Base-by-base conservation (phyloP, 2,888 invertebrate species). In the Drosophila pseudotalamancana region DNA sequence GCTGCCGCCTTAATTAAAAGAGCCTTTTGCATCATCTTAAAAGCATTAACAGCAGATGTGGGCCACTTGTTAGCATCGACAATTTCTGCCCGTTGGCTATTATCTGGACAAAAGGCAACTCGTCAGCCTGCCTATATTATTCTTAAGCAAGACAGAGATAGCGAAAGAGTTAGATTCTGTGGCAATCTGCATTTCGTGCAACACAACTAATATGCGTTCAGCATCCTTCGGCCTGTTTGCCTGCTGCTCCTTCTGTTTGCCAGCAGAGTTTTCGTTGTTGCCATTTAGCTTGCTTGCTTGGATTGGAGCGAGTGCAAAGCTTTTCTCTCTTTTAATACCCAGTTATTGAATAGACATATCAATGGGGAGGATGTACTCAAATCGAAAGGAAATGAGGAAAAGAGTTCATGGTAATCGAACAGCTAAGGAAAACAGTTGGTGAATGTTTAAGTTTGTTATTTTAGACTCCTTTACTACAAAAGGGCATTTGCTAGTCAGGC, bases 1-100 rank as follows among this genome's bases (percentile, higher is more conserved):
- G 34, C 12, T 34, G 48, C 39, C 39, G 19, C 59, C 60, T 74
- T 64, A 77, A 83, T 74, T 71, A 68, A 68, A 79, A 74, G 35
- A 12, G 16, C 18, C 34, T 23, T 59, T 57, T 55, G 57, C 46
- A 57, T 34, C 46, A 61, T 42, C 35, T 29, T 40, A 12, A 23
- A 54, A 57, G 27, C 11, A n/a, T n/a, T n/a, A n/a, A n/a, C n/a
- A n/a, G n/a, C n/a, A n/a, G n/a, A n/a, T n/a, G n/a, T n/a, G n/a
- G n/a, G n/a, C n/a, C n/a, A n/a, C n/a, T n/a, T n/a, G n/a, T n/a
- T n/a, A n/a, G n/a, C n/a, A n/a, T n/a, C n/a, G n/a, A n/a, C n/a
- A n/a, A n/a, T n/a, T n/a, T n/a, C n/a, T n/a, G n/a, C n/a, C n/a
- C n/a, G n/a, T n/a, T n/a, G n/a, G n/a, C n/a, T n/a, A n/a, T n/a